Evolutionary conservation across 2,888 invertebrate species (phyloP).

Genomic region (Priocnemis perturbator): DNA sequence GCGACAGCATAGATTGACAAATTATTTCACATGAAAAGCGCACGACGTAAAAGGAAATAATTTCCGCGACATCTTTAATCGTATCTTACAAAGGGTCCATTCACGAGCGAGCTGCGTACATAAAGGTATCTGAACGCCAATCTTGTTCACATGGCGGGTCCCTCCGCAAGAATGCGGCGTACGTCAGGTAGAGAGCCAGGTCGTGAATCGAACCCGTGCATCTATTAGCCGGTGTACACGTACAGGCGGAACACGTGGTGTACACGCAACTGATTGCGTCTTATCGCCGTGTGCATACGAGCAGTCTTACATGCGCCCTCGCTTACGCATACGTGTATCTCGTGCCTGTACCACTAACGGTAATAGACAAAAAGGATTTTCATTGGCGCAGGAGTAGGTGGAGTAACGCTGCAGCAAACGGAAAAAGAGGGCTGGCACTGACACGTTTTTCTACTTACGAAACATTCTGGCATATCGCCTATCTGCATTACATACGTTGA

Average conservation of each 20-base stretch:
- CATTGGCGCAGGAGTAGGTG: background rate
- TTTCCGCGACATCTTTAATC: too few species aligned
- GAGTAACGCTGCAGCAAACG: background rate
- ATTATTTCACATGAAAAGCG: too few species aligned
- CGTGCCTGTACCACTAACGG: too few species aligned
- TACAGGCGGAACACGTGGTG: constrained; percentile 8
- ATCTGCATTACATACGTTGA: too few species aligned
- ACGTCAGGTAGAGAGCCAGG: constrained; percentile 8
- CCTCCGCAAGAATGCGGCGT: constrained; percentile 11
- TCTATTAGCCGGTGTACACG: constrained; percentile 10
- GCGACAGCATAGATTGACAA: too few species aligned
- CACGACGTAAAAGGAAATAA: too few species aligned
- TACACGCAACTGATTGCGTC: constrained; percentile 14
- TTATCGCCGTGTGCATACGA: constrained; percentile 20
- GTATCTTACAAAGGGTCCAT: too few species aligned
- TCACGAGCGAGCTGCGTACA: background rate
- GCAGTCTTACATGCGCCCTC: background rate
- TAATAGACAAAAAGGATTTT: too few species aligned
- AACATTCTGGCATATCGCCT: too few species aligned
- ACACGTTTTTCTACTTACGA: too few species aligned
- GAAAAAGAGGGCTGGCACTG: background rate
- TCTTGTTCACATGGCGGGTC: constrained; percentile 3
- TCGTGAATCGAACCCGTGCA: constrained; percentile 8
- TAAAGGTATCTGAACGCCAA: background rate
- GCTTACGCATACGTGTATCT: background rate